These are phyloP conservation scores for Tipula helvola DNA, from an alignment of 2,888 invertebrate genomes.

Conservation along the genomic window DNA sequence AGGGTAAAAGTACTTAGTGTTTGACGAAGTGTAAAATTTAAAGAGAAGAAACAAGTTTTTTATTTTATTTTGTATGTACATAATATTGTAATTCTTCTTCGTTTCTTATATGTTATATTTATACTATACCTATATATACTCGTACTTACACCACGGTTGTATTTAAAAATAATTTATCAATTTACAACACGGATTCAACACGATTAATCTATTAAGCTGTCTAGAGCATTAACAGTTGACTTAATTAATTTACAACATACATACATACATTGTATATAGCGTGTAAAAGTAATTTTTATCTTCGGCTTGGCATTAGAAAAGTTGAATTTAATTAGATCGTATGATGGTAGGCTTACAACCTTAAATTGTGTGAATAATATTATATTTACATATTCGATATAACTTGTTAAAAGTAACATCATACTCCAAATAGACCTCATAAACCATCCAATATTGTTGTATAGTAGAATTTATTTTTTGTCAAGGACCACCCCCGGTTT, in stretches of 20 bases:
- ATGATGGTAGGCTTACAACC: no score
- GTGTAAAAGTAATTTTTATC: neutral
- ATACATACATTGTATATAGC: neutral
- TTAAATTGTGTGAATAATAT: neutral
- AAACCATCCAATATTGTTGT: no score
- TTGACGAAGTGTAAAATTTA: neutral
- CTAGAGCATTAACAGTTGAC: neutral
- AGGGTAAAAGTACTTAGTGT: neutral
- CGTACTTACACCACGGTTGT: neutral
- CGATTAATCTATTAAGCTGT: neutral
- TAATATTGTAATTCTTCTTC: neutral
- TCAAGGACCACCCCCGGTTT: no score
- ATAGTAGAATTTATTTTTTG: no score
- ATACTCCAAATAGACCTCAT: neutral
- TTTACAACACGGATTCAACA: neutral
- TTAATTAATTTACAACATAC: neutral
- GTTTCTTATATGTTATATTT: neutral
- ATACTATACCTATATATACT: neutral
- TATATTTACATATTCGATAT: neutral
- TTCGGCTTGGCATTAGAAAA: neutral
- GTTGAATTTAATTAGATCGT: neutral
- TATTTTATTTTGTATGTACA: neutral
- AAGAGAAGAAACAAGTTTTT: neutral
- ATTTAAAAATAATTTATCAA: neutral
- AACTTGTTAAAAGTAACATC: neutral